These are phyloP conservation scores for Chelon auratus DNA, from an alignment of 2,797 vertebrate species.

Conservation along the genomic window DNA sequence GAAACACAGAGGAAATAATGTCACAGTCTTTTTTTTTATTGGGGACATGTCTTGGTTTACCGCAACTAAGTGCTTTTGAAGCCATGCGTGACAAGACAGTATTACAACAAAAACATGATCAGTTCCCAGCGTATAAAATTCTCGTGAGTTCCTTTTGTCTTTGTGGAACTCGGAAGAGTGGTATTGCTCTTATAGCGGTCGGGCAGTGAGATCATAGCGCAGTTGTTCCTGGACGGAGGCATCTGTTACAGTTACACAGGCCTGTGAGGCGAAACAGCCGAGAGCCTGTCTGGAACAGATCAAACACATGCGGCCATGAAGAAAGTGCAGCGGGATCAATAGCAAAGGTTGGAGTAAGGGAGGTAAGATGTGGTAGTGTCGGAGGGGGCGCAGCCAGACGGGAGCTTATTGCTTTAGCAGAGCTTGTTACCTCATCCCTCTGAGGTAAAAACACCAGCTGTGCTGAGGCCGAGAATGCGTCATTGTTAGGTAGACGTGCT, in stretches of 20 bases:
- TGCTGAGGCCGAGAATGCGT: constrained; percentile 52
- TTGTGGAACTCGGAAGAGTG: constrained; percentile 43
- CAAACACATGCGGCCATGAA: constrained; percentile 52
- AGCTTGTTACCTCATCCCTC: constrained; percentile 68
- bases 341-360: constrained; percentile 38
- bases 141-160: constrained; percentile 26
- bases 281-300: constrained; percentile 73
- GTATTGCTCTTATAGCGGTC: constrained; percentile 44
- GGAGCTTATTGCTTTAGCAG: constrained; percentile 75
- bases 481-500: constrained; percentile 48
- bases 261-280: constrained; percentile 38
- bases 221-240: constrained; percentile 49
- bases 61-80: constrained; percentile 12
- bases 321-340: constrained; percentile 69
- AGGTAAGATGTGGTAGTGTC: constrained; percentile 36
- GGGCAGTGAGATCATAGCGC: constrained; percentile 61
- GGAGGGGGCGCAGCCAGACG: constrained; percentile 34
- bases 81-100: constrained; percentile 41
- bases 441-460: constrained; percentile 73
- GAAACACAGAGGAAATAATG: constrained; percentile 13
- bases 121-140: constrained; percentile 48
- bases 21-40: constrained; percentile 24
- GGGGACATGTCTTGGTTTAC: constrained; percentile 21
- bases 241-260: constrained; percentile 64
- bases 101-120: constrained; percentile 36